Base-by-base conservation (phyloP, 2,113 vertebrate species). In the Sisor rabdophorus region DNA sequence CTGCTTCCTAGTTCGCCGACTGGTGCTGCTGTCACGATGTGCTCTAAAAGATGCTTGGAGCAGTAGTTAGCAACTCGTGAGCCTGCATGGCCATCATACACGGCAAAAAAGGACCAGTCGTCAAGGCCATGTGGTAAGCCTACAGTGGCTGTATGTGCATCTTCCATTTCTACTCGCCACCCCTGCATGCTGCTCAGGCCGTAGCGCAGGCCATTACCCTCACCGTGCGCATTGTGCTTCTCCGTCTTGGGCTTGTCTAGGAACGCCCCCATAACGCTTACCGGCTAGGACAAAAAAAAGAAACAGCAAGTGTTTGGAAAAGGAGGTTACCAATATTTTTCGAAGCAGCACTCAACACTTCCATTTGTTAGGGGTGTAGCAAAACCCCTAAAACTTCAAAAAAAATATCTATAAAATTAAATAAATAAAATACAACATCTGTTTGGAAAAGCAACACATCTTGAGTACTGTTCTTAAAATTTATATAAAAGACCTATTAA, bases 221-320 rank as follows among this genome's bases (percentile, higher is more conserved):
- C 92, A 78, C 96, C 97, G 1, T 95, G 95, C 28, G 90, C 93
- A 85, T 96, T 98, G 87, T 96, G 94, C 86, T 99, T 99, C 83
- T 99, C 97, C 9, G 97, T 99, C 94, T 98, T 98, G 92, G 97
- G 97, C 89, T 99, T 99, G 90, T 99, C 97, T 92, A 99, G 92
- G 92, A 99, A 99, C 76, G 97, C 96, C 91, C 97, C 97, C 97
- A 99, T 99, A 88, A 79, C 93, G 95, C 89, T 92, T 82, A 90
- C 81, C 84, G 87, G 89, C 94, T 96, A 87, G 59, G 24, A 80
- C 36, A 84, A 68, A 15, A 7, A 48, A 47, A 22, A 3, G 22
- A 44, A 24, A n/a, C 15, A 8, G 2, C 13, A 44, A 53, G 55
- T 11, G 40, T 40, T 47, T 12, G 26, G 28, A 68, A 15, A 28